A percentile compares a stretch with the other conserved stretches of the same genome.
Conservation (phyloP, 2,113 vertebrate species). For the Prochilodus magdalenae region DNA sequence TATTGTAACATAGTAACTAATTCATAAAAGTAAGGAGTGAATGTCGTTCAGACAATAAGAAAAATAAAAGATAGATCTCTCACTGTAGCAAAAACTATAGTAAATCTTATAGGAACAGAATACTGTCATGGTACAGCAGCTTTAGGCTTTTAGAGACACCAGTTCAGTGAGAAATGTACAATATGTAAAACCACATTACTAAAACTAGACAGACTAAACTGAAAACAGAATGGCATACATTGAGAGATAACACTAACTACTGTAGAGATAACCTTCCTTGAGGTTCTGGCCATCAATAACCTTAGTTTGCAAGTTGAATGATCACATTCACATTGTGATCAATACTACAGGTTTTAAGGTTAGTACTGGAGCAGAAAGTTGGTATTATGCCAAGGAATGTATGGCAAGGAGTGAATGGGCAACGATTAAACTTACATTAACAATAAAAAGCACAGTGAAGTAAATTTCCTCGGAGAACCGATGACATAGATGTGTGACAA, state of each 20-base stretch:
- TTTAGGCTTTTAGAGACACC: neutral
- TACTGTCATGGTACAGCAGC: neutral
- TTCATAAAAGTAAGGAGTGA: too few relatives aligned
- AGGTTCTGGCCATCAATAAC: too few relatives aligned
- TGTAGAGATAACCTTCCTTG: neutral
- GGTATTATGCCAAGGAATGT: too few relatives aligned
- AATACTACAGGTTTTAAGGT: too few relatives aligned
- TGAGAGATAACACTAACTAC: too few relatives aligned
- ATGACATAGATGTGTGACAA: neutral
- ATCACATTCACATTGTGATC: too few relatives aligned
- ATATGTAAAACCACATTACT: neutral
- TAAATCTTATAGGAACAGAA: too few relatives aligned
- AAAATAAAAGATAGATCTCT: too few relatives aligned
- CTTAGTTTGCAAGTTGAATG: too few relatives aligned
- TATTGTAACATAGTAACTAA: neutral
- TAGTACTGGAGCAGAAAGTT: too few relatives aligned
- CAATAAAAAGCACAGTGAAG: neutral
- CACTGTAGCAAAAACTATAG: neutral
- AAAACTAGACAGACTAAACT: too few relatives aligned
- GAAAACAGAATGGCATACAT: neutral
- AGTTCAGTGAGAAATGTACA: neutral
- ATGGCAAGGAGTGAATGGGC: too few relatives aligned
- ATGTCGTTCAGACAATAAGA: neutral
- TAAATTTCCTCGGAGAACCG: neutral
- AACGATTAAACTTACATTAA: neutral